Evolutionary conservation across 2,888 invertebrate genomes (phyloP).

Genomic region (Tetramorium bicarinatum): DNA sequence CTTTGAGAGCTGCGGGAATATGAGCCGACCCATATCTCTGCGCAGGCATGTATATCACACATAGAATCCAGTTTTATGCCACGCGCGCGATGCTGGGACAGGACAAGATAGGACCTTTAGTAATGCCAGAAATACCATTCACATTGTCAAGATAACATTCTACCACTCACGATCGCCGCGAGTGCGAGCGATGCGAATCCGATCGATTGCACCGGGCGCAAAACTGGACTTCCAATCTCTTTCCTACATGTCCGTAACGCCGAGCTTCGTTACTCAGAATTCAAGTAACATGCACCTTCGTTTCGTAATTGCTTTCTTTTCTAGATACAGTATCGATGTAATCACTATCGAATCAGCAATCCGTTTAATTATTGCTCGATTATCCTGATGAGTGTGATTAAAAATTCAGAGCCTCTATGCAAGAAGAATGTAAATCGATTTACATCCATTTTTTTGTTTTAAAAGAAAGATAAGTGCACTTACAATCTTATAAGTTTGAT

Average conservation of each 20-base stretch:
- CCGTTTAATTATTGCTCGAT: slow-evolving; percentile 20
- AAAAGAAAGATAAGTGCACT: background rate
- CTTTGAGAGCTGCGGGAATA: slow-evolving; percentile 16
- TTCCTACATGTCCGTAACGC: background rate
- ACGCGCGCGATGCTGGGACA: background rate
- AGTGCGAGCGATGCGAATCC: background rate
- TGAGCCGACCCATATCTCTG: background rate
- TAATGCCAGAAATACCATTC: slow-evolving; percentile 22
- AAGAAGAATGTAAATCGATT: background rate
- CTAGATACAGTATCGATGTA: background rate
- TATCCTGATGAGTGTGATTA: background rate
- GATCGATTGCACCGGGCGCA: background rate
- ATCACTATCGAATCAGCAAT: slow-evolving; percentile 2
- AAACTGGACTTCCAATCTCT: background rate
- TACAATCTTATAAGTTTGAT: background rate
- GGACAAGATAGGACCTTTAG: background rate
- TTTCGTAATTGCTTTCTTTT: slow-evolving; percentile 13
- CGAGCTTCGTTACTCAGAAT: background rate
- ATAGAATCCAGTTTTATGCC: slow-evolving; percentile 5
- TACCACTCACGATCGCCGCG: background rate
- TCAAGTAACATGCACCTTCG: background rate
- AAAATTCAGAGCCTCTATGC: background rate
- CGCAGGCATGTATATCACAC: background rate
- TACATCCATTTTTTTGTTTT: background rate
- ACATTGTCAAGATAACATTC: background rate